These are phyloP conservation scores for Thecophora atra DNA, from an alignment of 2,888 invertebrate genomes.

Conservation along the genomic window DNA sequence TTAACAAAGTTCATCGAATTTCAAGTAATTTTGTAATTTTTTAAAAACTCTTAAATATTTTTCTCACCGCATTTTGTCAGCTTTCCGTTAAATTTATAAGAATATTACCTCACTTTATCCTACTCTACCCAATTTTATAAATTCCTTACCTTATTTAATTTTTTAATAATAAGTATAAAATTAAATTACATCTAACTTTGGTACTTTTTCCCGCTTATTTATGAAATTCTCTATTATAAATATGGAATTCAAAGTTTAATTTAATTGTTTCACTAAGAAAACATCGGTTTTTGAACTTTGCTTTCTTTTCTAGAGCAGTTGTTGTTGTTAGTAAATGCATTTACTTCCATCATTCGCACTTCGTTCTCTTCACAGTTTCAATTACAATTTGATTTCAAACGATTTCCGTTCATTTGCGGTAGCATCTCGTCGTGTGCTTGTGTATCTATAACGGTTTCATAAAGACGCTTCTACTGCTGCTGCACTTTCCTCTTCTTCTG, in stretches of 20 bases:
- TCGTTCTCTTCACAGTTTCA: not conserved
- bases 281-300: constrained; percentile 24
- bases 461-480: constrained; percentile 1
- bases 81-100: not conserved
- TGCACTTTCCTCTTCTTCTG: not conserved
- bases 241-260: too few relatives aligned
- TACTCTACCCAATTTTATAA: not conserved
- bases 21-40: not conserved
- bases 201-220: not conserved
- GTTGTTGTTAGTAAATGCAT: not conserved
- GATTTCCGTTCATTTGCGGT: constrained; percentile 21
- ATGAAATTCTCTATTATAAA: not conserved
- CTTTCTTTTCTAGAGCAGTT: not conserved
- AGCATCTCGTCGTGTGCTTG: not conserved
- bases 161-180: too few relatives aligned
- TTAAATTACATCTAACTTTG: not conserved
- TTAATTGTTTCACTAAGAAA: not conserved
- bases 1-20: too few relatives aligned
- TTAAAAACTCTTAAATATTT: not conserved
- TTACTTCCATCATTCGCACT: not conserved
- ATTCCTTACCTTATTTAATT: not conserved
- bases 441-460: constrained; percentile 26
- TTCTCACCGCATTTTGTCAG: too few relatives aligned
- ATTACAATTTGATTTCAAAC: constrained; percentile 5
- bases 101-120: not conserved